Percentiles rank a stretch among this genome's conserved stretches.
Evolutionary conservation across 1,140 invertebrate genomes (phyloP).

Genomic region (Drosophila neocordata): DNA sequence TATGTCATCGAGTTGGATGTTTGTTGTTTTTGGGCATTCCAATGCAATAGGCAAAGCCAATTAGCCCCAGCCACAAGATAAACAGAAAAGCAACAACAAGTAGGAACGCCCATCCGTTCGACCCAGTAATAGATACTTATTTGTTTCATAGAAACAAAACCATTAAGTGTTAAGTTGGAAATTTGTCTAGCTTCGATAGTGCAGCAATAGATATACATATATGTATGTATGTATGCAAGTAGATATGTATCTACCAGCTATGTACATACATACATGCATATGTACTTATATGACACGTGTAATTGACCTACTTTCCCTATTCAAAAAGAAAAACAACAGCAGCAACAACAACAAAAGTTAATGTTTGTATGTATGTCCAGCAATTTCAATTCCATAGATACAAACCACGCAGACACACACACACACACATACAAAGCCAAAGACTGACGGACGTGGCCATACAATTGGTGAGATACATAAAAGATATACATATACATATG

Average conservation of each 20-base stretch:
- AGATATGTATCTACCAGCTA: constrained; percentile 4
- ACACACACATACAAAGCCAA: constrained; percentile 22
- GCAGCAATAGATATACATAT: constrained; percentile 7
- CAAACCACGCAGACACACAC: constrained; percentile 17
- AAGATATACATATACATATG: background rate
- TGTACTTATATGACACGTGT: constrained; percentile 67
- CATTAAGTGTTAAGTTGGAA: constrained; percentile 12
- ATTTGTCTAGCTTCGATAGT: constrained; percentile 10
- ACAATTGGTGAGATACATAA: constrained; percentile 9
- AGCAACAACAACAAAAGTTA: constrained; percentile 13
- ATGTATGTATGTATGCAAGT: background rate
- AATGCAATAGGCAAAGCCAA: constrained; percentile 18
- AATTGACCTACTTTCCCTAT: constrained; percentile 80
- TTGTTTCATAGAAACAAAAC: constrained; percentile 15
- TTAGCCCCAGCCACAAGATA: constrained; percentile 14
- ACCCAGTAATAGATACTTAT: constrained; percentile 17
- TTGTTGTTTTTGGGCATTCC: constrained; percentile 7
- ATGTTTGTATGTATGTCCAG: constrained; percentile 43
- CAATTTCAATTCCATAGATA: constrained; percentile 39
- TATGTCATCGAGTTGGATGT: constrained; percentile 11
- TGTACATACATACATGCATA: constrained; percentile 19
- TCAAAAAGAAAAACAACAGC: constrained; percentile 47
- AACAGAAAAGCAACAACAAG: constrained; percentile 8
- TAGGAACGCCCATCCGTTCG: constrained; percentile 13
- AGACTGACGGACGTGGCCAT: constrained; percentile 18